These are phyloP conservation scores for Caenorhabditis tropicalis DNA, from an alignment of 1,140 invertebrate genomes.

Conservation along the genomic window DNA sequence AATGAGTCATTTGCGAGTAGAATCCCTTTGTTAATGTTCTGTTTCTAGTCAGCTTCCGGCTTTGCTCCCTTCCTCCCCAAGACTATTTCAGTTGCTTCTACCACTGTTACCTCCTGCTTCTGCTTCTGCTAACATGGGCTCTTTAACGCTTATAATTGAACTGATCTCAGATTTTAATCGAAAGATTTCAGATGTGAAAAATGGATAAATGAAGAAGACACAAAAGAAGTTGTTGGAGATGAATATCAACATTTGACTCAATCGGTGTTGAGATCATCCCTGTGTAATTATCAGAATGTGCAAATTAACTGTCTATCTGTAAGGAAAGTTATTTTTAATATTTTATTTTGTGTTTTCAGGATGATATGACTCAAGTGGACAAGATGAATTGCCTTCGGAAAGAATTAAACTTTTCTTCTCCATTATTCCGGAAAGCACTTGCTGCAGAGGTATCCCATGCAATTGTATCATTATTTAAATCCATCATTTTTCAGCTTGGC, in stretches of 20 bases:
- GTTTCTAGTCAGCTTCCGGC: slow-evolving; percentile 5
- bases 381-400: slow-evolving; percentile 67
- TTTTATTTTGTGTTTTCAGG: slow-evolving; percentile 41
- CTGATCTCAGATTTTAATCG: not conserved
- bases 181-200: slow-evolving; percentile 68
- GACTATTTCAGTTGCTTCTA: slow-evolving; percentile 3
- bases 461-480: not conserved
- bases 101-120: not conserved
- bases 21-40: slow-evolving; percentile 8
- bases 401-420: slow-evolving; percentile 68
- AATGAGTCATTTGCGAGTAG: not conserved
- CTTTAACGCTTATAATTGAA: not conserved
- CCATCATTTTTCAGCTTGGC: slow-evolving; percentile 57
- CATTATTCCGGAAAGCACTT: slow-evolving; percentile 68
- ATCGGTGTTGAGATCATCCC: slow-evolving; percentile 36
- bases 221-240: slow-evolving; percentile 63
- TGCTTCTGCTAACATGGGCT: not conserved
- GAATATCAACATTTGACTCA: slow-evolving; percentile 58
- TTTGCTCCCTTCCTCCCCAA: not conserved
- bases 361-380: slow-evolving; percentile 59
- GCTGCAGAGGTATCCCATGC: slow-evolving; percentile 61
- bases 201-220: slow-evolving; percentile 63
- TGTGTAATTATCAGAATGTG: slow-evolving; percentile 68
- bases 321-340: not conserved
- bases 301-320: slow-evolving; percentile 56